phyloP scores from a whole-genome alignment of 1,140 invertebrate species.

The Drosophila parabipectinata region DNA sequence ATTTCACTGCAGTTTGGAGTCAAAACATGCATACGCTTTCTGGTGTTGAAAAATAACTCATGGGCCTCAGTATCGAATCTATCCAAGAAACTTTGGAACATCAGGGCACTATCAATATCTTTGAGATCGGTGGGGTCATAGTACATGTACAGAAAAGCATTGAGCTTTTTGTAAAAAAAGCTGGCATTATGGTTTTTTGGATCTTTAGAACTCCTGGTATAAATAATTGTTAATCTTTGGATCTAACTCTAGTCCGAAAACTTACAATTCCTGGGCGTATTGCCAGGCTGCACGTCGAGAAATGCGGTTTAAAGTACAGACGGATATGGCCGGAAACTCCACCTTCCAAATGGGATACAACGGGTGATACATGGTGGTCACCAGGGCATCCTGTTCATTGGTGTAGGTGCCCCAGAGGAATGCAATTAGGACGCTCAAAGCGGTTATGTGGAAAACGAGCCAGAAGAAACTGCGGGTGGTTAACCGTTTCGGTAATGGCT shows the following conservation, averaged over 20 bases:
- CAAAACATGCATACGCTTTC: conserved; percentile 45
- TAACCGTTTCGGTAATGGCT: conserved; percentile 20
- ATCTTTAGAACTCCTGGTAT: conserved; percentile 61
- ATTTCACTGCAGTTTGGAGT: conserved; percentile 73
- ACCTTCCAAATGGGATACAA: conserved; percentile 85
- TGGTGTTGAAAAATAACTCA: conserved; percentile 72
- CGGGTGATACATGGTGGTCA: conserved; percentile 86
- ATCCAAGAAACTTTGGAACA: conserved; percentile 71
- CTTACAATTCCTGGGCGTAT: conserved; percentile 85
- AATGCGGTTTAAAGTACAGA: conserved; percentile 86
- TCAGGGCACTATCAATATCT: conserved; percentile 59
- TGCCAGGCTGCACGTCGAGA: conserved; percentile 84
- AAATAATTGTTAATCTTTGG: neutral
- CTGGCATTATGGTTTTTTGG: conserved; percentile 41
- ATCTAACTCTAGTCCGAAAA: neutral
- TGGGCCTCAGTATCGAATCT: conserved; percentile 46
- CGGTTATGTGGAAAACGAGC: conserved; percentile 84
- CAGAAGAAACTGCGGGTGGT: conserved; percentile 84
- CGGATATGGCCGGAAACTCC: conserved; percentile 86
- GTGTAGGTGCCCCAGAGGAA: conserved; percentile 85
- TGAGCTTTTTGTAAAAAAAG: conserved; percentile 59
- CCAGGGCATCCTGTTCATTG: conserved; percentile 84
- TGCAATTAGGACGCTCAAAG: conserved; percentile 84
- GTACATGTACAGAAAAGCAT: conserved; percentile 50
- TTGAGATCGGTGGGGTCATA: conserved; percentile 29